Evolutionary conservation across 2,888 invertebrate genomes (phyloP).

Genomic region (Phengaris arion): DNA sequence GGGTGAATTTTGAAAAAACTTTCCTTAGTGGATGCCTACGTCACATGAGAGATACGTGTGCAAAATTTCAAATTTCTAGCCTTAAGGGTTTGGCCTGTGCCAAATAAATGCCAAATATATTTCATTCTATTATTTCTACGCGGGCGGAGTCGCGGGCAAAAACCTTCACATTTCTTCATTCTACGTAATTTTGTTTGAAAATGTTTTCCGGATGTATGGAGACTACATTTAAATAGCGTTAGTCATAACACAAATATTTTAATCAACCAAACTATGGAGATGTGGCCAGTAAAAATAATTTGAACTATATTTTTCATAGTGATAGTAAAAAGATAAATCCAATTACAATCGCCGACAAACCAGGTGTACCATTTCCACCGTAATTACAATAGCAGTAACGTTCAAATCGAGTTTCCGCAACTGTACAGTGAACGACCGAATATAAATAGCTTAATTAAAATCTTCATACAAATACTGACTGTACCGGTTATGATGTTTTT

Average conservation of each 20-base stretch:
- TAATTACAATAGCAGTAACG: not conserved
- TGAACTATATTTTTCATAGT: slow-evolving; percentile 5
- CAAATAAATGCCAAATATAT: too few species aligned
- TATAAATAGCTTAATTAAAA: slow-evolving; percentile 8
- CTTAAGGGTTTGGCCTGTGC: too few species aligned
- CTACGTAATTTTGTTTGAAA: too few species aligned
- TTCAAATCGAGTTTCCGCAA: not conserved
- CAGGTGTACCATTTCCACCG: not conserved
- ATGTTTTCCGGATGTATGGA: not conserved
- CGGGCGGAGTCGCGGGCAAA: too few species aligned
- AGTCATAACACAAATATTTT: not conserved
- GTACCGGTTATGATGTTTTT: not conserved
- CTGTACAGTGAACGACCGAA: slow-evolving; percentile 1
- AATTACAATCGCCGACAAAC: not conserved
- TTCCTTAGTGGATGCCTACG: too few species aligned
- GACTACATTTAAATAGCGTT: not conserved
- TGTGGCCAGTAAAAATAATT: not conserved
- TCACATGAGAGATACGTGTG: too few species aligned
- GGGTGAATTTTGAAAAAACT: too few species aligned
- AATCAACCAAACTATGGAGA: not conserved
- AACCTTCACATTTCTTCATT: too few species aligned
- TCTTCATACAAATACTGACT: not conserved
- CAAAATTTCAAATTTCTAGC: too few species aligned
- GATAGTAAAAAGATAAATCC: not conserved
- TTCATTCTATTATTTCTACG: too few species aligned